Base-by-base conservation (phyloP, 53 echinoderm and acorn worm species). In the Holothuria leucospilota region DNA sequence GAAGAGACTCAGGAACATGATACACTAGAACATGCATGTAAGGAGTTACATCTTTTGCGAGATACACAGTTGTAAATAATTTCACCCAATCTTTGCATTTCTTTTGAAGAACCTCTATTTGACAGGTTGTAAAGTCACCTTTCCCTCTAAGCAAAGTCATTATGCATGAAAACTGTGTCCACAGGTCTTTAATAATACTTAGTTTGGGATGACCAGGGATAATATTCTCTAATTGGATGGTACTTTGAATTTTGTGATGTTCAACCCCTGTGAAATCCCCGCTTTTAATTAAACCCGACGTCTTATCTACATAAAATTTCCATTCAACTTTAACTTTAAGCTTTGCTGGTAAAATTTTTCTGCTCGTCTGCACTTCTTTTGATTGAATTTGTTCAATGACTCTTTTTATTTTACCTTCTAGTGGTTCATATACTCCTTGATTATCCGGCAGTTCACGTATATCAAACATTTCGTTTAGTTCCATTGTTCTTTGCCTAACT, bases 1-100 rank as follows among this genome's bases (percentile, higher is more conserved):
- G 42, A 15, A 68, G 46, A 8, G 68, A 67, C 30, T 84, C 84
- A 18, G 84, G 68, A 8, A 84, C 41, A 39, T 84, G 84, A 60
- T 64, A 84, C n/a, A 30, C 84, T 67, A 84, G 84, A 20, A 84
- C 68, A 39, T 84, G 84, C 84, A 84, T 84, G 38, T 84, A 84
- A 0, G 84, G 84, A 10, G 84, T 84, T 21, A 84, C 46, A 39
- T 84, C 84, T 46, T 84, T 84, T 16, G 84, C 38, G 8, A 68
- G 66, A 38, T 84, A 34, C 34, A 34, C 34, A 34, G n/a, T n/a
- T 5, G 67, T 68, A 38, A 67, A 84, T 67, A 67, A 13, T 24
- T n/a, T 26, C 11, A 65, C 69, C 46, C 66, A 84, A 7, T 23
- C 39, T 68, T 84, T 65, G 11, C 51, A 23, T 23, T 51, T 49